phyloP scores from a whole-genome alignment of 2,797 vertebrate species.

The Sarcoramphus papa region DNA sequence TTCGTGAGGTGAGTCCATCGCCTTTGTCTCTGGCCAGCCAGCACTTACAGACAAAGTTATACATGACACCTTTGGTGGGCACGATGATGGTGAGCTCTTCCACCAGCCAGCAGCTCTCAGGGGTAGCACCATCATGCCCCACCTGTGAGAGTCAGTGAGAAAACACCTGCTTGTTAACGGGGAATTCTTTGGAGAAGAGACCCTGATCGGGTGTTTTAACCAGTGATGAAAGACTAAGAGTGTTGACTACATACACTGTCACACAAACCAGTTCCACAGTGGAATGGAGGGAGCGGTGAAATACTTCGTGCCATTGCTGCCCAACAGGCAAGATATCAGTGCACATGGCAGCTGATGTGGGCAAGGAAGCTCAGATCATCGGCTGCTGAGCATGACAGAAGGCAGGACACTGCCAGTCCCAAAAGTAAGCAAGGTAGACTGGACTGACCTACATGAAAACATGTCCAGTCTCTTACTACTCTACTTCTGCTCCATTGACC shows the following conservation, averaged over 20 bases:
- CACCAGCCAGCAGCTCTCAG: constrained; percentile 96
- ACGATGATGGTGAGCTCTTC: constrained; percentile 86
- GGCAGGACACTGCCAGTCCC: not conserved
- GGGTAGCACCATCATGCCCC: constrained; percentile 92
- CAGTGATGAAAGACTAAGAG: not conserved
- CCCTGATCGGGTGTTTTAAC: not conserved
- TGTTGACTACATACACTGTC: fast-evolving
- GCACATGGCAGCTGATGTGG: not conserved
- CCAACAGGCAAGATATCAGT: not conserved
- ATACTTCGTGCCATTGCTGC: fast-evolving
- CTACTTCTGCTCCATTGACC: not conserved
- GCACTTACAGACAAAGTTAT: constrained; percentile 88
- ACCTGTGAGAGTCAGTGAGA: constrained; percentile 72
- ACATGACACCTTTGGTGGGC: constrained; percentile 92
- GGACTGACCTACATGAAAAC: not conserved
- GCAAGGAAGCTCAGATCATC: not conserved
- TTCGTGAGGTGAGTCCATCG: constrained; percentile 86
- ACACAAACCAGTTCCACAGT: not conserved
- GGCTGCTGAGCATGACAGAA: not conserved
- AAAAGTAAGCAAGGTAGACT: not conserved
- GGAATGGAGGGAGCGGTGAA: not conserved
- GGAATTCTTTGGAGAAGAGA: not conserved
- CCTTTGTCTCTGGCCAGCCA: constrained; percentile 98
- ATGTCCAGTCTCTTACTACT: not conserved
- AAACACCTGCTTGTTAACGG: not conserved